phyloP scores from a whole-genome alignment of 2,797 vertebrate genomes.

The Sebastes reedi region DNA sequence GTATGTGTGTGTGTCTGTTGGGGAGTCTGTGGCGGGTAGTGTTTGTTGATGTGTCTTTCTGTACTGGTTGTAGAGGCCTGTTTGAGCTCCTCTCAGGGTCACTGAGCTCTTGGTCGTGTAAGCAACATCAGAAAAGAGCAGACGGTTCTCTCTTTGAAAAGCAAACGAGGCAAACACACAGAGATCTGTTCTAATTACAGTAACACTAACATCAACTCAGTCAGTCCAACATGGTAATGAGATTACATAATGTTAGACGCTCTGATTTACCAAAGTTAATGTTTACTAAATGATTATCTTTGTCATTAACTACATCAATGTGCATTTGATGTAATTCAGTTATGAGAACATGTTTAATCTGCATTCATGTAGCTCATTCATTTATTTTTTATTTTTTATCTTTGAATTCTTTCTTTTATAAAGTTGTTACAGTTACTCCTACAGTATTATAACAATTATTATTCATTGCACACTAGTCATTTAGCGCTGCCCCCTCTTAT shows the following conservation, averaged over 20 bases:
- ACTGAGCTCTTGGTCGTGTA: conserved; percentile 39
- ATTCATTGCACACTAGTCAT: background rate
- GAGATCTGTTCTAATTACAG: background rate
- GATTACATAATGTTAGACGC: background rate
- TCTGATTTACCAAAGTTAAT: background rate
- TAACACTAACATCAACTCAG: background rate
- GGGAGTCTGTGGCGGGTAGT: background rate
- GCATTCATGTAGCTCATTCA: too few relatives aligned
- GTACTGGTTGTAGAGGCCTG: conserved; percentile 24
- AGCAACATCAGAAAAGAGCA: conserved; percentile 26
- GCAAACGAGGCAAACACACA: background rate
- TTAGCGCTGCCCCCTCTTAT: background rate
- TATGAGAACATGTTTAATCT: too few relatives aligned
- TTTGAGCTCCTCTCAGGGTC: conserved; percentile 32
- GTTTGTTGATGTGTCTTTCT: conserved; percentile 37
- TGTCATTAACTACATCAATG: background rate
- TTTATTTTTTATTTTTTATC: background rate
- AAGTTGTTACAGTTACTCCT: background rate
- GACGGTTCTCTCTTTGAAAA: conserved; percentile 28
- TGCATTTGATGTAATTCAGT: background rate
- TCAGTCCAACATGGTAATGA: background rate
- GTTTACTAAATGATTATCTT: background rate
- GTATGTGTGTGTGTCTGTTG: conserved; percentile 36
- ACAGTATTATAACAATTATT: background rate
- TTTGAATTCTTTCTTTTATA: background rate